phyloP scores from a whole-genome alignment of 2,888 invertebrate species.

The Busseola fusca region DNA sequence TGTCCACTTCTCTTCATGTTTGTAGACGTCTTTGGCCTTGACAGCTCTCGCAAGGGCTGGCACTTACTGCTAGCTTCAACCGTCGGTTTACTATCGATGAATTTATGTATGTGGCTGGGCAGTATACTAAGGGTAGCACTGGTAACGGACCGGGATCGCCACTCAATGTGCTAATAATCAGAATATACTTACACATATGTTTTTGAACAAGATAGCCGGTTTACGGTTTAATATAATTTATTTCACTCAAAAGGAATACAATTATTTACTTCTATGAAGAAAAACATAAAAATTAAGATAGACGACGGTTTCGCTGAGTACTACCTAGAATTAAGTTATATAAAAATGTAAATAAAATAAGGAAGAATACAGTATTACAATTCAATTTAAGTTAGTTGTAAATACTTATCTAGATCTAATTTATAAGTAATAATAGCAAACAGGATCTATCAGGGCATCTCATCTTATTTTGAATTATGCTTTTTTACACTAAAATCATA shows the following conservation, averaged over 20 bases:
- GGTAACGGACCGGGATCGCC: slow-evolving; percentile 19
- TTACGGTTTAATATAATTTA: too few species aligned
- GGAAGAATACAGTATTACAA: too few species aligned
- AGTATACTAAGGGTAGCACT: slow-evolving; percentile 5
- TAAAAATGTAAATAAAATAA: too few species aligned
- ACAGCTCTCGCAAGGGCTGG: slow-evolving; percentile 12
- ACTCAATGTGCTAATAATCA: slow-evolving; percentile 44
- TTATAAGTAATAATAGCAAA: background rate
- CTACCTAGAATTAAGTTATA: too few species aligned
- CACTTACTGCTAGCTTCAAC: slow-evolving; percentile 8
- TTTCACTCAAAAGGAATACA: too few species aligned
- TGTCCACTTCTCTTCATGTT: slow-evolving; percentile 11
- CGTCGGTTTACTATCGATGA: slow-evolving; percentile 30
- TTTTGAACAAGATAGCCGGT: background rate
- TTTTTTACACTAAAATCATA: too few species aligned
- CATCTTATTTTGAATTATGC: background rate
- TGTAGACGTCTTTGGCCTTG: slow-evolving; percentile 17
- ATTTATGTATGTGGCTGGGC: slow-evolving; percentile 40
- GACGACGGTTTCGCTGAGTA: too few species aligned
- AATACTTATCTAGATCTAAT: background rate
- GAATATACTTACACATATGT: slow-evolving; percentile 34
- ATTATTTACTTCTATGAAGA: too few species aligned
- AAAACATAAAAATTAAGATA: too few species aligned
- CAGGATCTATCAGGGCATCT: background rate
- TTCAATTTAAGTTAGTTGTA: background rate